Conservation (phyloP, 2,888 invertebrate genomes). For the Ecliptopera silaceata region DNA sequence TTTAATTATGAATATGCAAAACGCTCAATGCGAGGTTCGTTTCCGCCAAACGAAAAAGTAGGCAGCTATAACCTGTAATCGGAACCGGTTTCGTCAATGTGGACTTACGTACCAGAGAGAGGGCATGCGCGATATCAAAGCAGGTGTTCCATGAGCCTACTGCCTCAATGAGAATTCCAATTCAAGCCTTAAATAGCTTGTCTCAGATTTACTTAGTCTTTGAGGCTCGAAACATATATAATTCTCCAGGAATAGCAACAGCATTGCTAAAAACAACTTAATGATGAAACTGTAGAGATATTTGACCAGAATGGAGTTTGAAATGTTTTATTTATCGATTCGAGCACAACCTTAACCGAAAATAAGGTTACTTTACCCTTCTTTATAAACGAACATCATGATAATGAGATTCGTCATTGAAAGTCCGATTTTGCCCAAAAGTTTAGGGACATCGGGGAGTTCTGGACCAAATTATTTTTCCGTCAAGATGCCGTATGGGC, state of each 20-base stretch:
- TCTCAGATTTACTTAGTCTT: constrained; percentile 61
- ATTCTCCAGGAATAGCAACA: constrained; percentile 7
- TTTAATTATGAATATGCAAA: constrained; percentile 58
- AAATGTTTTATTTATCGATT: constrained; percentile 15
- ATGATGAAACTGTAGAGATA: constrained; percentile 5
- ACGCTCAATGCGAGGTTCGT: constrained; percentile 67
- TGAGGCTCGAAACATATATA: constrained; percentile 14
- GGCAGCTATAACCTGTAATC: constrained; percentile 80
- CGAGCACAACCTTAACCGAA: constrained; percentile 3
- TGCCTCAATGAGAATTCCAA: constrained; percentile 79
- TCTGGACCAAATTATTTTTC: constrained; percentile 56
- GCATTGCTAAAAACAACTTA: constrained; percentile 3
- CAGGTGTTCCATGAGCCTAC: constrained; percentile 78
- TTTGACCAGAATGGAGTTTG: background rate
- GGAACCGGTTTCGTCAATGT: constrained; percentile 80
- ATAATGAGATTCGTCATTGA: constrained; percentile 37
- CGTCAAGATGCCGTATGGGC: constrained; percentile 61
- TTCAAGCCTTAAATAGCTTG: constrained; percentile 65
- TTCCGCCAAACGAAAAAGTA: constrained; percentile 80
- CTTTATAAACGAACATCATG: constrained; percentile 31
- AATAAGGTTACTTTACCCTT: constrained; percentile 25
- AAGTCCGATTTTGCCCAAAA: constrained; percentile 39
- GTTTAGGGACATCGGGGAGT: constrained; percentile 35
- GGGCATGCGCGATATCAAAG: constrained; percentile 79
- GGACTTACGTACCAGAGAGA: constrained; percentile 75